Evolutionary conservation across 1,140 invertebrate species (phyloP).

Genomic region (Panagrolaimus sp.): DNA sequence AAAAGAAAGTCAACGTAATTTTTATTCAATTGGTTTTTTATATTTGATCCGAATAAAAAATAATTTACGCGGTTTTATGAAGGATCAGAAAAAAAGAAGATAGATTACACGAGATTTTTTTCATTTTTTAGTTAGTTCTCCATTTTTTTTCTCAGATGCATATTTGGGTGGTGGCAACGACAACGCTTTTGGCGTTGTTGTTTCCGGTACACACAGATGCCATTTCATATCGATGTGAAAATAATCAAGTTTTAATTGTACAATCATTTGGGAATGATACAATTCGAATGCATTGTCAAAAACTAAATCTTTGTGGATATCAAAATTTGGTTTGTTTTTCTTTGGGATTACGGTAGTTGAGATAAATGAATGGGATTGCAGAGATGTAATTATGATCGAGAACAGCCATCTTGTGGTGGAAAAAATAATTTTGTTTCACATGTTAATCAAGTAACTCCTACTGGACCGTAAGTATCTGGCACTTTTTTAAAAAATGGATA

Average conservation of each 20-base stretch:
- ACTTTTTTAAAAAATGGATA: no score
- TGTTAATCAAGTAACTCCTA: slow-evolving; percentile 46
- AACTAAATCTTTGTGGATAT: slow-evolving; percentile 51
- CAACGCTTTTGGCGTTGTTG: background rate
- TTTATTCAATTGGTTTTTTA: no score
- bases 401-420: slow-evolving; percentile 51
- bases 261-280: slow-evolving; percentile 57
- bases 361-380: slow-evolving; percentile 23
- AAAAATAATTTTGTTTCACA: slow-evolving; percentile 55
- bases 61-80: no score
- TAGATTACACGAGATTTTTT: no score
- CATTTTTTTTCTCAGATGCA: no score
- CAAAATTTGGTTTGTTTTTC: slow-evolving; percentile 43
- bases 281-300: slow-evolving; percentile 58
- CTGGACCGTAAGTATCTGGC: slow-evolving; percentile 46
- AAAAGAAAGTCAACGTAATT: no score
- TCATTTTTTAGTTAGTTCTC: no score
- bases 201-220: background rate
- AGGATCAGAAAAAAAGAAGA: no score
- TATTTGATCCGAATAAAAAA: no score
- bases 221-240: slow-evolving; percentile 50
- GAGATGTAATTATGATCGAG: slow-evolving; percentile 52
- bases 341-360: background rate
- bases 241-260: slow-evolving; percentile 53
- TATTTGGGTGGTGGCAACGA: background rate